Percentiles rank a stretch among this genome's conserved stretches.
Evolutionary conservation across 2,113 vertebrate genomes (phyloP).

Genomic region (Hydrolagus affinis): DNA sequence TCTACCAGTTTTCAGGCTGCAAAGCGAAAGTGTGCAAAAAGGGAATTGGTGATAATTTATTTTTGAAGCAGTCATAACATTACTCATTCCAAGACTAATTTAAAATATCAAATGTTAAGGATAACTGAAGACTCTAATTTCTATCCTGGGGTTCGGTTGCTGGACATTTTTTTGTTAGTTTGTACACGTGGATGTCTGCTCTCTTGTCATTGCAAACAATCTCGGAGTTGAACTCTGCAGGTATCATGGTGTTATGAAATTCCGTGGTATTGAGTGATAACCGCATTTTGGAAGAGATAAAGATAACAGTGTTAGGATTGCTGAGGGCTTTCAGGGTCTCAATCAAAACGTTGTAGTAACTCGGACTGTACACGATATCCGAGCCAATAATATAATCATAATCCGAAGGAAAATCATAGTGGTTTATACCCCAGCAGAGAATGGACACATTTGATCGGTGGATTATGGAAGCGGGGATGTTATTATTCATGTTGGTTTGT

Average conservation of each 20-base stretch:
- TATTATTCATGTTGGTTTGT: neutral
- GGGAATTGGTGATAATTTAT: too few relatives aligned
- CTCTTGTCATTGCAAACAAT: neutral
- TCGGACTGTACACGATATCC: conserved; percentile 1
- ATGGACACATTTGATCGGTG: conserved; percentile 13
- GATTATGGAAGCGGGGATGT: neutral
- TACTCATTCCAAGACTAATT: too few relatives aligned
- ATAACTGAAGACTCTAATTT: too few relatives aligned
- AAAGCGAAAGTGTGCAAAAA: too few relatives aligned
- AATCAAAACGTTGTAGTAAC: neutral
- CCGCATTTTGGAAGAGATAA: neutral
- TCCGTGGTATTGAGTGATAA: neutral
- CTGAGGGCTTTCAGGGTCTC: neutral
- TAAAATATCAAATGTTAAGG: too few relatives aligned
- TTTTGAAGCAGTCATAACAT: too few relatives aligned
- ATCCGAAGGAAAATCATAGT: neutral
- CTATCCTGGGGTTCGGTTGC: too few relatives aligned
- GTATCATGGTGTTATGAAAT: neutral
- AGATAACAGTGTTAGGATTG: neutral
- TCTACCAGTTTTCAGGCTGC: too few relatives aligned
- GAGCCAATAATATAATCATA: conserved; percentile 16
- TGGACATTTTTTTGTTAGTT: neutral
- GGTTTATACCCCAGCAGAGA: conserved; percentile 10
- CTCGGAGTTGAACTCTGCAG: neutral
- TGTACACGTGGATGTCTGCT: neutral